phyloP scores from a whole-genome alignment of 2,888 invertebrate species.

The Chloroclysta siterata region DNA sequence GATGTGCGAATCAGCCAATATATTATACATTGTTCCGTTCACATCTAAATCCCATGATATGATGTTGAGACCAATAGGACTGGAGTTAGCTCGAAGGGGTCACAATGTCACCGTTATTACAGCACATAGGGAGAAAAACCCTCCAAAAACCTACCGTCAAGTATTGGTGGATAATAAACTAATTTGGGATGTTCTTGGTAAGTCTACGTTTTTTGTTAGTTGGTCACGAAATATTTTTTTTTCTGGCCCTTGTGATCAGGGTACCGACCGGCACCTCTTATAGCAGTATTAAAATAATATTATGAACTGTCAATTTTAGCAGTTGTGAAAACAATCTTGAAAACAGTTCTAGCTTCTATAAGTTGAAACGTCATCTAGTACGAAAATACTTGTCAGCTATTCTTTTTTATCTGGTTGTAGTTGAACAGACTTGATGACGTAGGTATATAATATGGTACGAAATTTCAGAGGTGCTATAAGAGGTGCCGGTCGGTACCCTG shows the following conservation, averaged over 20 bases:
- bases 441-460: too few species aligned
- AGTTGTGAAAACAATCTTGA: too few species aligned
- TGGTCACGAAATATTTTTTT: not conserved
- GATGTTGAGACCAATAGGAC: slow-evolving; percentile 71
- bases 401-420: too few species aligned
- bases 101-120: slow-evolving; percentile 82
- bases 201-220: slow-evolving; percentile 31
- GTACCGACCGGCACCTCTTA: too few species aligned
- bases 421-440: too few species aligned
- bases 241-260: not conserved
- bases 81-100: slow-evolving; percentile 78
- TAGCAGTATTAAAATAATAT: too few species aligned
- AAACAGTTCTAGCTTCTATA: too few species aligned
- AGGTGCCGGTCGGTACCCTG: too few species aligned
- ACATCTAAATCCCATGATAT: slow-evolving; percentile 79
- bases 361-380: too few species aligned
- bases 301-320: too few species aligned
- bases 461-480: too few species aligned
- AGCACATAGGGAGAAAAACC: slow-evolving; percentile 60
- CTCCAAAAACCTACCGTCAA: slow-evolving; percentile 69
- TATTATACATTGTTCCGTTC: slow-evolving; percentile 77
- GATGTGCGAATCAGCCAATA: slow-evolving; percentile 63
- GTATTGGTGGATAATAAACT: slow-evolving; percentile 64
- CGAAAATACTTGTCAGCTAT: too few species aligned
- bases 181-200: slow-evolving; percentile 74